These are phyloP conservation scores for Procambarus clarkii DNA, from an alignment of 1,140 invertebrate species.

Conservation along the genomic window DNA sequence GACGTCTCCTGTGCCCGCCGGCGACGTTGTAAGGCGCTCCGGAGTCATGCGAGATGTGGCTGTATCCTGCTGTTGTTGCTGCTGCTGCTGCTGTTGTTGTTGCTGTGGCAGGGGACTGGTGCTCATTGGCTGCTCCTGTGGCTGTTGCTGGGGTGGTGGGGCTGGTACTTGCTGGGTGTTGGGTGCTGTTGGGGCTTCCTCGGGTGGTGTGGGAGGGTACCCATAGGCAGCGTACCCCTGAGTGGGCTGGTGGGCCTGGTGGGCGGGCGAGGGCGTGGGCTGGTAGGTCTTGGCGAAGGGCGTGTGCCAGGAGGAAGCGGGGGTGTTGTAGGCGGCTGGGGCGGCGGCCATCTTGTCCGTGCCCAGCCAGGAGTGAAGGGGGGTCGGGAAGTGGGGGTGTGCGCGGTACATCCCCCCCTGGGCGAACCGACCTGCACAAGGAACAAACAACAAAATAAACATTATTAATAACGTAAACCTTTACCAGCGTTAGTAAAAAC, in stretches of 20 bases:
- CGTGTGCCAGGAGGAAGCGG: conserved; percentile 64
- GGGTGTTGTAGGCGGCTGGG: conserved; percentile 61
- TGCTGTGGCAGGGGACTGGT: conserved; percentile 66
- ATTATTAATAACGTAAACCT: too few relatives aligned
- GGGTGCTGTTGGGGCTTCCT: conserved; percentile 50
- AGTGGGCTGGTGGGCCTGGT: conserved; percentile 58
- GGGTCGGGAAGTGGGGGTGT: conserved; percentile 74
- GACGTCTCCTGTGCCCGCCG: conserved; percentile 75
- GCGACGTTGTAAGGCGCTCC: conserved; percentile 76
- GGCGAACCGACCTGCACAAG: conserved; percentile 57
- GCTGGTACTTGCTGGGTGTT: conserved; percentile 26
- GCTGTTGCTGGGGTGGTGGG: conserved; percentile 3
- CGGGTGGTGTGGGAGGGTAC: conserved; percentile 62
- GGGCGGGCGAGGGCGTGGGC: conserved; percentile 62
- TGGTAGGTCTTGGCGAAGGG: conserved; percentile 66
- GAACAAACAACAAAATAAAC: too few relatives aligned
- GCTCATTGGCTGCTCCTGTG: conserved; percentile 64
- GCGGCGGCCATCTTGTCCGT: conserved; percentile 72
- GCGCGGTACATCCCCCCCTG: conserved; percentile 61
- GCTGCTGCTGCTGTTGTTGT: conserved; percentile 62
- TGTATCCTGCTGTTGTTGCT: conserved; percentile 44
- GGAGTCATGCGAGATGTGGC: conserved; percentile 75
- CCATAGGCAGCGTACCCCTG: conserved; percentile 62
- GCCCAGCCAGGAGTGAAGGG: conserved; percentile 74
- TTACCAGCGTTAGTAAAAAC: too few relatives aligned